phyloP scores from a whole-genome alignment of 1,140 invertebrate species.

The Plectrocnemia conspersa region DNA sequence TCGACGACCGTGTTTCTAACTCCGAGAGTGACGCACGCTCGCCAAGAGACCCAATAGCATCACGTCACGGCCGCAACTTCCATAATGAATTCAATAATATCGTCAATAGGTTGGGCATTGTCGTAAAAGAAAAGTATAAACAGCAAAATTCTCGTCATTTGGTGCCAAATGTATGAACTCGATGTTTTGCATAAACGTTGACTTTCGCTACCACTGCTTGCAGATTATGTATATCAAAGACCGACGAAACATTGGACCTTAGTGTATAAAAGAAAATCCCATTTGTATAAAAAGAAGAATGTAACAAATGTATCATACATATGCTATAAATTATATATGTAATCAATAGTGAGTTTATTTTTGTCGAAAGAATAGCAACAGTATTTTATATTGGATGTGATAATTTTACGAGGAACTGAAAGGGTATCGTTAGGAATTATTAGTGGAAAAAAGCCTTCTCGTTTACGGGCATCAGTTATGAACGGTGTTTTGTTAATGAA shows the following conservation, averaged over 20 bases:
- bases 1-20: conserved; percentile 36
- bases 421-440: background rate
- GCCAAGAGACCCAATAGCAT: conserved; percentile 30
- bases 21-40: conserved; percentile 29
- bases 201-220: background rate
- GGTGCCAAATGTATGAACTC: background rate
- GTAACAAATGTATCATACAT: background rate
- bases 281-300: background rate
- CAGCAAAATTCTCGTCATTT: background rate
- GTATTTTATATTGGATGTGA: background rate
- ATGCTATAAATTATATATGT: background rate
- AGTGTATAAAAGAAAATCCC: background rate
- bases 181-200: background rate
- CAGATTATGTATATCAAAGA: too few relatives aligned
- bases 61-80: background rate
- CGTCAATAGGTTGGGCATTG: background rate
- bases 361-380: background rate
- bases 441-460: too few relatives aligned
- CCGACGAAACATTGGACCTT: too few relatives aligned
- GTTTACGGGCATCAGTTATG: too few relatives aligned
- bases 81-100: background rate
- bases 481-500: too few relatives aligned
- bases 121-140: background rate
- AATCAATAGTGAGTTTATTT: background rate
- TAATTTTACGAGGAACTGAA: background rate